Evolutionary conservation across 2,888 invertebrate genomes (phyloP).

Genomic region (Caprella mutica): DNA sequence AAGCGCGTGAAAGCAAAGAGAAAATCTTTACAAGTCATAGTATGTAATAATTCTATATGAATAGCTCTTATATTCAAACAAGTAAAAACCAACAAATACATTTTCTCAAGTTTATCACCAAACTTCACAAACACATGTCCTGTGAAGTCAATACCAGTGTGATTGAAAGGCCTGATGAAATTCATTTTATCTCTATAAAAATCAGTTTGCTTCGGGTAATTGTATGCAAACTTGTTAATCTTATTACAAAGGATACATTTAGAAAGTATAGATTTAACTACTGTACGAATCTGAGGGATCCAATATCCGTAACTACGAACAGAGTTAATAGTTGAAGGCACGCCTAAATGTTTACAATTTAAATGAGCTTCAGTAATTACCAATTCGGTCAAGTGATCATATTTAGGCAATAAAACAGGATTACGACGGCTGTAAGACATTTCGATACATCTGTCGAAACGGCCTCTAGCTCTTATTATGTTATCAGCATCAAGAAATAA

Average conservation of each 20-base stretch:
- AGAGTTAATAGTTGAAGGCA: not conserved
- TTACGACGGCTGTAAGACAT: not conserved
- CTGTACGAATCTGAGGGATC: not conserved
- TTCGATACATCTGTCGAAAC: not conserved
- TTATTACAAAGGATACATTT: slow-evolving; percentile 4
- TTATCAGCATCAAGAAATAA: not conserved
- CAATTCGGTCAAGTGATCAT: not conserved
- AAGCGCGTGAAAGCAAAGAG: not conserved
- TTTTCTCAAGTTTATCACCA: not conserved
- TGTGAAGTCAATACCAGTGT: slow-evolving; percentile 6
- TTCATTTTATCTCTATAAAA: not conserved
- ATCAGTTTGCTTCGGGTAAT: not conserved
- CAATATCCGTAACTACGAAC: slow-evolving; percentile 4
- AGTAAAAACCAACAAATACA: not conserved
- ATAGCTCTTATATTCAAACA: not conserved
- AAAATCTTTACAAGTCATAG: not conserved
- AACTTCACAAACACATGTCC: not conserved
- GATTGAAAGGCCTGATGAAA: not conserved
- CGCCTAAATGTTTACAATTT: slow-evolving; percentile 2
- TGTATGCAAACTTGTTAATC: not conserved
- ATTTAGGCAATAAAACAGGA: not conserved
- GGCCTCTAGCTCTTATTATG: not conserved
- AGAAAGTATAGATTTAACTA: not conserved
- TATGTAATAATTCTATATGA: not conserved
- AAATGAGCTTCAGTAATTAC: not conserved